Conservation (phyloP, 2,113 vertebrate genomes). For the Cinclus mexicanus region DNA sequence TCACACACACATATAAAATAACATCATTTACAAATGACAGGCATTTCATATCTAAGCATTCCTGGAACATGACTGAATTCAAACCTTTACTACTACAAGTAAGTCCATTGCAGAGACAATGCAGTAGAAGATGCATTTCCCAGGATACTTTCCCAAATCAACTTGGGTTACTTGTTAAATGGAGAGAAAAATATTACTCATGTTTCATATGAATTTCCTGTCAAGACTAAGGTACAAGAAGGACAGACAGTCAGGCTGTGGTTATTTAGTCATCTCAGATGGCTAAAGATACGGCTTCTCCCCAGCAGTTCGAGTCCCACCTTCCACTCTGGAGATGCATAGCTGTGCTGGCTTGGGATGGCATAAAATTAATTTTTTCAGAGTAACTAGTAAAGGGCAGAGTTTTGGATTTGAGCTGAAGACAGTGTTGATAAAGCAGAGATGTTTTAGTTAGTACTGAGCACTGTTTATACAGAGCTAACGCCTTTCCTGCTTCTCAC, state of each 20-base stretch:
- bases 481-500: not conserved
- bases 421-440: not conserved
- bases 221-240: not conserved
- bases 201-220: not conserved
- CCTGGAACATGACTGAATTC: not conserved
- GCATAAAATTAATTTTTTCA: not conserved
- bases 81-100: not conserved
- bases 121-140: not conserved
- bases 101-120: not conserved
- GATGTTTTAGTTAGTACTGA: not conserved
- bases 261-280: not conserved
- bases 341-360: not conserved
- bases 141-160: not conserved
- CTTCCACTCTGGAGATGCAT: not conserved
- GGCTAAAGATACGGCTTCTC: not conserved
- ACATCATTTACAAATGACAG: not conserved
- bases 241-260: not conserved
- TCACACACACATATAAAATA: not conserved
- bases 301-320: not conserved
- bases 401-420: not conserved
- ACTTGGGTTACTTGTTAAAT: not conserved
- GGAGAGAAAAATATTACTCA: not conserved
- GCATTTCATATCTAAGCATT: not conserved
- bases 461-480: accelerated
- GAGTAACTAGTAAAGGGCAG: not conserved